These are phyloP conservation scores for Eubucco bourcierii DNA, from an alignment of 2,113 vertebrate genomes.

Conservation along the genomic window DNA sequence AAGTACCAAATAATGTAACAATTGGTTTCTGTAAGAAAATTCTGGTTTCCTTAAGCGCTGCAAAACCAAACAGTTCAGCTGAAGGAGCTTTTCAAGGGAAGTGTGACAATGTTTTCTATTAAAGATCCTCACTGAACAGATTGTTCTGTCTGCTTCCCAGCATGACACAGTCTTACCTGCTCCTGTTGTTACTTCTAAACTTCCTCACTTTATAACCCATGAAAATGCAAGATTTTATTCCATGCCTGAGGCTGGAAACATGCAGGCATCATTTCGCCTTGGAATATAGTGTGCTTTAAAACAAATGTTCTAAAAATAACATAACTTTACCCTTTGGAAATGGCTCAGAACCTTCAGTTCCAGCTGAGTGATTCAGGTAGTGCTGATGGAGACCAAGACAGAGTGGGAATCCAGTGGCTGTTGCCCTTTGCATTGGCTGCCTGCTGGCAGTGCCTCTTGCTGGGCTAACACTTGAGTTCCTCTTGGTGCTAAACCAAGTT, in stretches of 20 bases:
- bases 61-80: background rate
- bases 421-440: background rate
- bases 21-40: background rate
- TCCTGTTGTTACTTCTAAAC: background rate
- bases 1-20: background rate
- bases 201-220: background rate
- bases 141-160: background rate
- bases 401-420: background rate
- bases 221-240: background rate
- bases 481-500: background rate
- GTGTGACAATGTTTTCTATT: background rate
- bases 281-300: background rate
- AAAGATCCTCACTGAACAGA: background rate
- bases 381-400: background rate
- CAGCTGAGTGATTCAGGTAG: background rate
- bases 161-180: background rate
- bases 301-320: background rate
- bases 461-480: background rate
- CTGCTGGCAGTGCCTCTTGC: background rate
- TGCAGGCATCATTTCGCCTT: background rate
- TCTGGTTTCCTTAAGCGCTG: background rate
- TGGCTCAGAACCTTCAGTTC: background rate
- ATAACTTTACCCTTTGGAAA: background rate
- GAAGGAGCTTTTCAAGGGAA: background rate
- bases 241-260: background rate